Evolutionary conservation across 2,888 invertebrate genomes (phyloP), one percentile per base, ranked within the genome.

Genomic region (Timema cristinae): DNA sequence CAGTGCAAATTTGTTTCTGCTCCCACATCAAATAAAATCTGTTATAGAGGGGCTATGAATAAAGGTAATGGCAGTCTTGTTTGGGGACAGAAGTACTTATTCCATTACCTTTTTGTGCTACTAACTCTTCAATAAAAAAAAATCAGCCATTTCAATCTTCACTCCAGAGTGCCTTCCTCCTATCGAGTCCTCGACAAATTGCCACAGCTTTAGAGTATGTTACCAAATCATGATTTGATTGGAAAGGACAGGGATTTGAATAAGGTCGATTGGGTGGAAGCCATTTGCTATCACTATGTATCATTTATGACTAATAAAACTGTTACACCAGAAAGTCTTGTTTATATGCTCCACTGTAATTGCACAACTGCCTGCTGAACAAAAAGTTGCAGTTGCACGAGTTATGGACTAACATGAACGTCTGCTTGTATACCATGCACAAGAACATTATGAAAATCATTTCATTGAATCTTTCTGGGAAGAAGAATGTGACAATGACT

Each of bases 291-390:
- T 11, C 7, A 59, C n/a, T 13, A 15, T 59, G 7, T 59, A 59
- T 11, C n/a, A 6, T 7, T 59, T 15, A 59, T 7, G 59, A 15
- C 15, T 59, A 16, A 59, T 59, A 59, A 8, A 11, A 59, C n/a
- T 59, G 59, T 16, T 59, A 16, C 59, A 59, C 59, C 59, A 59
- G 8, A 59, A n/a, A 59, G 8, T 9, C 59, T 59, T 15, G 15
- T 59, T n/a, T 15, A 59, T 15, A 59, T 59, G n/a, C n/a, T 59
- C n/a, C 59, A 59, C n/a, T 59, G 59, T 59, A 59, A 9, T 8
- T 59, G 59, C 16, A 59, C 7, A 59, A 59, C 59, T 59, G 13
- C 8, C 59, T 59, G 59, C 59, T 15, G 59, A 7, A 13, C n/a
- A 13, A 15, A 59, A 59, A 7, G 59, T 59, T 59, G 59, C n/a